phyloP scores from a whole-genome alignment of 2,888 invertebrate species.

The Sipha maydis region DNA sequence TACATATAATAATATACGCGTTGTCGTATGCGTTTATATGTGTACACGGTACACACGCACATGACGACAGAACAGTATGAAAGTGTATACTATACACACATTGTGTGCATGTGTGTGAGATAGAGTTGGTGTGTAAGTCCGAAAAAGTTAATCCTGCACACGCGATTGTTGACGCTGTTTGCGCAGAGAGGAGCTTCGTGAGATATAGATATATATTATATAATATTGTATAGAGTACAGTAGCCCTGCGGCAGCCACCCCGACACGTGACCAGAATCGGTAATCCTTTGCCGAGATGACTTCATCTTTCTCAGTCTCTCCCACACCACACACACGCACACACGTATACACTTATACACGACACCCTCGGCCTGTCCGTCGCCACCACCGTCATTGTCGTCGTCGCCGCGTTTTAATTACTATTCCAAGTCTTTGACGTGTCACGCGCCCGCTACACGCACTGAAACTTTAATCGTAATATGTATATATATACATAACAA shows the following conservation, averaged over 20 bases:
- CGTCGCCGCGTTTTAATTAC: conserved; percentile 56
- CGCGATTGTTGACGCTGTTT: conserved; percentile 54
- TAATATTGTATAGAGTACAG: not conserved
- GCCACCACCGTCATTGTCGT: not conserved
- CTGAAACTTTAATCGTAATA: conserved; percentile 5
- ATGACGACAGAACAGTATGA: not conserved
- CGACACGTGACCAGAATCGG: conserved; percentile 56
- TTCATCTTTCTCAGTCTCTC: conserved; percentile 26
- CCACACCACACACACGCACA: not conserved
- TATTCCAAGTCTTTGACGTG: conserved; percentile 52
- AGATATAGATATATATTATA: not conserved
- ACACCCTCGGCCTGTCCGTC: not conserved
- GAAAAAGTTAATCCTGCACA: conserved; percentile 52
- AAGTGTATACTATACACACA: not conserved
- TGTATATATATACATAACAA: not conserved
- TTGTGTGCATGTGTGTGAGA: not conserved
- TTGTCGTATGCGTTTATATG: not conserved
- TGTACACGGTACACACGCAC: not conserved
- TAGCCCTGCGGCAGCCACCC: conserved; percentile 23
- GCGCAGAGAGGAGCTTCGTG: not conserved
- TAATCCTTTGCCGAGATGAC: conserved; percentile 60
- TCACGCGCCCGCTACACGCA: conserved; percentile 3
- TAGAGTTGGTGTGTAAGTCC: not conserved
- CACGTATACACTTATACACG: not conserved
- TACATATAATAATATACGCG: no score